These are phyloP conservation scores for Orientallactaga bullata DNA, from an alignment of 2,113 vertebrate genomes.

Conservation along the genomic window DNA sequence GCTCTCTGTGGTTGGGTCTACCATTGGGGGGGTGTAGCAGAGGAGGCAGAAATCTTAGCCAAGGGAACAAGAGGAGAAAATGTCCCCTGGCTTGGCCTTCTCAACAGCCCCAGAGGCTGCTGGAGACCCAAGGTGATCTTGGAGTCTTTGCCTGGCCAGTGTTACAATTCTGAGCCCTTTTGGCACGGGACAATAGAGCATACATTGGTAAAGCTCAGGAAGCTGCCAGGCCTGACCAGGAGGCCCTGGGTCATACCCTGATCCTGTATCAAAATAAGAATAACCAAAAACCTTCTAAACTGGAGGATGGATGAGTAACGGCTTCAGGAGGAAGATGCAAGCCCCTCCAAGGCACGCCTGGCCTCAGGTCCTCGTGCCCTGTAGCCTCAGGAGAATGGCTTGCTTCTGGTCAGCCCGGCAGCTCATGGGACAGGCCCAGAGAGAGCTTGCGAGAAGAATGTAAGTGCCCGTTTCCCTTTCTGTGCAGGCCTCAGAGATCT, in stretches of 20 bases:
- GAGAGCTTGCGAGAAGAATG: neutral
- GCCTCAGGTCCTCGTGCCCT: neutral
- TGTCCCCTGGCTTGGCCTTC: neutral
- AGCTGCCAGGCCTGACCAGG: neutral
- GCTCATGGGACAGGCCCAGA: neutral
- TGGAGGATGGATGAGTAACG: neutral
- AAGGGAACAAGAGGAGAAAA: neutral
- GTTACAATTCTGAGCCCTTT: neutral
- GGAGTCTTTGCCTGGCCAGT: neutral
- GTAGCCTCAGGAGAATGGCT: neutral
- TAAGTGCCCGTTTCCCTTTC: neutral
- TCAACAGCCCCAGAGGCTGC: fast-evolving
- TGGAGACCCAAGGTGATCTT: neutral
- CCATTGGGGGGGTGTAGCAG: neutral
- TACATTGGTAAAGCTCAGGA: neutral
- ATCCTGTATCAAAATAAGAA: neutral
- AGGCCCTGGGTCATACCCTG: neutral
- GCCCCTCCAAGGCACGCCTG: neutral
- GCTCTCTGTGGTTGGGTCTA: neutral
- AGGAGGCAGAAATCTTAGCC: slow-evolving; percentile 5
- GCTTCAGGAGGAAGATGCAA: neutral
- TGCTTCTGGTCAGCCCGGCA: neutral
- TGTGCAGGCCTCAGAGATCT: neutral
- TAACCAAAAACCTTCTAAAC: neutral
- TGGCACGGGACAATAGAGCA: neutral